Conservation (phyloP, 2,797 vertebrate species). For the Scarus forsteni region DNA sequence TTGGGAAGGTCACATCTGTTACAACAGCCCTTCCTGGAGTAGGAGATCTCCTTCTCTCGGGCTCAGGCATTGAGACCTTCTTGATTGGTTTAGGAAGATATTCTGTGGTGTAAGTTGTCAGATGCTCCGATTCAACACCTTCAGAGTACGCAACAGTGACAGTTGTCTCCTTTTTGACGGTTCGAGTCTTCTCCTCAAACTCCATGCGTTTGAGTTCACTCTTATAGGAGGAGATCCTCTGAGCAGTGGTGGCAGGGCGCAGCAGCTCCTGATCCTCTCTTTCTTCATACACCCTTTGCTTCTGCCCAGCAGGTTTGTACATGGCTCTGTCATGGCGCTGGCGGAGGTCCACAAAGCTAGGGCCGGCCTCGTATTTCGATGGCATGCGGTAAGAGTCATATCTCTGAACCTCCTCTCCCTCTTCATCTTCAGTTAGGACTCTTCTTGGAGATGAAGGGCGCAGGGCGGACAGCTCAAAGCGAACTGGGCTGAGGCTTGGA, state of each 20-base stretch:
- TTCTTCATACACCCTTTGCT: slow-evolving; percentile 92
- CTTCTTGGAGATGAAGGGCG: slow-evolving; percentile 88
- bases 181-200: slow-evolving; percentile 90
- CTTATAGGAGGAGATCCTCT: slow-evolving; percentile 91
- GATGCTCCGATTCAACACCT: slow-evolving; percentile 81
- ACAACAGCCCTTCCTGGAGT: slow-evolving; percentile 81
- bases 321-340: slow-evolving; percentile 92
- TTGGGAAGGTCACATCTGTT: slow-evolving; percentile 86
- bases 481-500: slow-evolving; percentile 93
- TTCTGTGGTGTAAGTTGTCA: slow-evolving; percentile 82
- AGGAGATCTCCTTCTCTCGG: slow-evolving; percentile 76
- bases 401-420: slow-evolving; percentile 81
- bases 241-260: slow-evolving; percentile 86
- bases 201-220: slow-evolving; percentile 92
- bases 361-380: slow-evolving; percentile 90
- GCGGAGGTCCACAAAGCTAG: slow-evolving; percentile 91
- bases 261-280: slow-evolving; percentile 95
- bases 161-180: slow-evolving; percentile 85
- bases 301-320: slow-evolving; percentile 89
- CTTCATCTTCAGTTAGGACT: slow-evolving; percentile 84
- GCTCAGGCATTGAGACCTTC: slow-evolving; percentile 80
- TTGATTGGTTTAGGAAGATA: slow-evolving; percentile 92
- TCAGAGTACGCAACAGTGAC: slow-evolving; percentile 85
- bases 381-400: slow-evolving; percentile 95
- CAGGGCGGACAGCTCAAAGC: slow-evolving; percentile 93